Evolutionary conservation across 23 tunicate genomes (phyloP), one percentile per base, ranked within the genome.

Genomic region (Phallusia fumigata): DNA sequence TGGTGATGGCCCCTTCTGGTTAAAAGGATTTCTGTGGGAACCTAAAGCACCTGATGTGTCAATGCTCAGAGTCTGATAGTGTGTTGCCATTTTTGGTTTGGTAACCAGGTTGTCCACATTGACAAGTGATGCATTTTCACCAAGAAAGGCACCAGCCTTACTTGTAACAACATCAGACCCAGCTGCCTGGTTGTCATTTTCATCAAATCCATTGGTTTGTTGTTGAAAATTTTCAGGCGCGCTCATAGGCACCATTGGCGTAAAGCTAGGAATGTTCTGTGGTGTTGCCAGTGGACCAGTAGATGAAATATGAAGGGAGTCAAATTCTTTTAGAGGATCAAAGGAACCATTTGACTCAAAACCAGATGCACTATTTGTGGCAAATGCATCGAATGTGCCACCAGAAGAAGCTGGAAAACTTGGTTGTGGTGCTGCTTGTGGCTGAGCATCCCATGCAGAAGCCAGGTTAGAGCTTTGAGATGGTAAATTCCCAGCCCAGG

Each of bases 261-360:
- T 58, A 58, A 24, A 58, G 69, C 69, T 58, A 21, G 69, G 69
- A 58, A 58, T 58, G 76, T 13, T 32, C 28, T 74, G 77, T 33
- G 31, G 52, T 33, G 65, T 32, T 3, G 33, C 65, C 34, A 33
- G 31, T 33, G 36, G 31, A 35, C 35, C 50, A 52, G 65, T 28
- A 8, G 36, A 33, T 33, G 81, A 52, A 40, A 85, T 52, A 33
- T 52, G 76, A 30, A 78, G 77, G 30, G 58, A 50, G 33, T 74
- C 77, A 49, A 91, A 91, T 5, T 91, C 88, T 47, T 84, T 36
- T 21, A 91, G 53, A 3, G 97, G 97, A 76, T 90, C 89, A n/a
- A 84, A 84, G 19, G 89, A 80, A 19, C 85, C 69, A 58, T 58
- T 58, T 5, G 69, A 58, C 28, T 58, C 69, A 15, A 35, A 52